Conservation (phyloP, 2,797 vertebrate genomes). For the Gastrophryne carolinensis region DNA sequence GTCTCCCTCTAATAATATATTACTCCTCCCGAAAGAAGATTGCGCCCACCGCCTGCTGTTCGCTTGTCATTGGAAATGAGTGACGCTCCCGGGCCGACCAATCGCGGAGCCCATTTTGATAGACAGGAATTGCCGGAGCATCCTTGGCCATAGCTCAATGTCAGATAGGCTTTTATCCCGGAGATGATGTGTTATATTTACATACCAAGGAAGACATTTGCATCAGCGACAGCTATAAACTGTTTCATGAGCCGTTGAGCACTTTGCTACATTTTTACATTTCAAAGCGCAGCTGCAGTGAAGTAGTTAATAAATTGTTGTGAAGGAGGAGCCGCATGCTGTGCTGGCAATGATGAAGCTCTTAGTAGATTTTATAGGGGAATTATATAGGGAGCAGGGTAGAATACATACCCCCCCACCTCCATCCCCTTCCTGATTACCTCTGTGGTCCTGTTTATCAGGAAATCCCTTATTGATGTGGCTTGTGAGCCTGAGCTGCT, state of each 20-base stretch:
- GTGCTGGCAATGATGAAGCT: no score
- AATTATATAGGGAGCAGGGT: no score
- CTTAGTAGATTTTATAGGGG: no score
- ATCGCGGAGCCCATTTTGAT: neutral
- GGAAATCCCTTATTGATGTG: no score
- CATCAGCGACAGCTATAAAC: neutral
- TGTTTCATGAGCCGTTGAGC: neutral
- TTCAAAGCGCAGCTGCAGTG: neutral
- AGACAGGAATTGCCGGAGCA: slow-evolving; percentile 16
- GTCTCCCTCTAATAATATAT: slow-evolving; percentile 44
- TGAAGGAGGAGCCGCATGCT: neutral
- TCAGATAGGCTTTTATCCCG: slow-evolving; percentile 14
- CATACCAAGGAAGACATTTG: neutral
- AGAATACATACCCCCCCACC: no score
- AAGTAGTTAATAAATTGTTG: neutral
- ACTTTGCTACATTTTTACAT: neutral
- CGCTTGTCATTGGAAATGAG: slow-evolving; percentile 28
- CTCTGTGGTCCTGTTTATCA: no score
- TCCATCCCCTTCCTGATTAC: no score
- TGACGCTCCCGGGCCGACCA: slow-evolving; percentile 29
- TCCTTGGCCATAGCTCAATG: slow-evolving; percentile 29
- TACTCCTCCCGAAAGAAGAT: slow-evolving; percentile 43
- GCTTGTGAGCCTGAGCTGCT: no score
- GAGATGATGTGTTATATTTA: neutral
- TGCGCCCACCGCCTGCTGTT: slow-evolving; percentile 36